Conservation (phyloP, 2,797 vertebrate species). For the Miichthys miiuy region DNA sequence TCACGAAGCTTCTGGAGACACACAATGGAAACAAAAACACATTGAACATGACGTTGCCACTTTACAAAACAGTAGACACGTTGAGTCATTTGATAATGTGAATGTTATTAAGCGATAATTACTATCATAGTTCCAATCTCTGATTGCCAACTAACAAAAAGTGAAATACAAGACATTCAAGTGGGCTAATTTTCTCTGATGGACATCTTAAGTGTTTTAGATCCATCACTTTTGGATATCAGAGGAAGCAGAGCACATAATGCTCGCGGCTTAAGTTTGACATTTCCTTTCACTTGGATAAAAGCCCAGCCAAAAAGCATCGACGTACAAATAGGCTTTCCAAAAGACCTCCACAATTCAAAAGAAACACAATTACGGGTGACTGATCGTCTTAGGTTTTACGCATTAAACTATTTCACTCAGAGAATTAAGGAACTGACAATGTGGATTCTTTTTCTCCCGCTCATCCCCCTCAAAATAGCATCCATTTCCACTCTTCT, state of each 20-base stretch:
- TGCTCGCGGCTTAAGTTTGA: slow-evolving; percentile 63
- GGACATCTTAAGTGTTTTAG: slow-evolving; percentile 54
- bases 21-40: slow-evolving; percentile 6
- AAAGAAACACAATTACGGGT: slow-evolving; percentile 55
- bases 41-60: not conserved
- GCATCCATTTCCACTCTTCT: slow-evolving; percentile 28
- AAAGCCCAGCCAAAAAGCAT: slow-evolving; percentile 51
- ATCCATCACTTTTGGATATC: slow-evolving; percentile 60
- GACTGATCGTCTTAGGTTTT: slow-evolving; percentile 46
- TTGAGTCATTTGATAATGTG: not conserved
- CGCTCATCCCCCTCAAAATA: slow-evolving; percentile 14
- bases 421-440: not conserved
- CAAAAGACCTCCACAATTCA: slow-evolving; percentile 40
- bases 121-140: not conserved
- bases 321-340: slow-evolving; percentile 45
- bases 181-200: slow-evolving; percentile 53
- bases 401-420: slow-evolving; percentile 22
- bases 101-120: not conserved
- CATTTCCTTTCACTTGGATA: slow-evolving; percentile 70
- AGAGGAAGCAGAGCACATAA: slow-evolving; percentile 64
- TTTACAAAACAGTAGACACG: not conserved
- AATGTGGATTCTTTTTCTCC: not conserved
- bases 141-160: slow-evolving; percentile 11
- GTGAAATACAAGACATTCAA: slow-evolving; percentile 19
- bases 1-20: slow-evolving; percentile 90